Evolutionary conservation across 2,797 vertebrate species (phyloP).

Genomic region (Coccyzus lansbergi): DNA sequence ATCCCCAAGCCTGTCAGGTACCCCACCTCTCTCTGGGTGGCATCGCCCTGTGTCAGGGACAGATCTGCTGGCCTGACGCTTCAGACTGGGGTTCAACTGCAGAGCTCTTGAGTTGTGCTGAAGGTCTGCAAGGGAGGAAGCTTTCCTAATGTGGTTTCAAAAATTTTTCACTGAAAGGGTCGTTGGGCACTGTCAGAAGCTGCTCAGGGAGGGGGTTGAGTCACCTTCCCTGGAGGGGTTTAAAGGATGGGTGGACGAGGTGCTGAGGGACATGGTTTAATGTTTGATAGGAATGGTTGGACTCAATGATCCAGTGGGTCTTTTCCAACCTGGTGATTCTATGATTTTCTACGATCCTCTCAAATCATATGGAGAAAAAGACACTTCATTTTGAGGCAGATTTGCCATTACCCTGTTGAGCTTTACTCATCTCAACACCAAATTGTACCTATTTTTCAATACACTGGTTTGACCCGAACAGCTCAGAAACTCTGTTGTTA

Average conservation of each 20-base stretch:
- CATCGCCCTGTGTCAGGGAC: accelerated
- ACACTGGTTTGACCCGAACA: background rate
- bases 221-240: too few species aligned
- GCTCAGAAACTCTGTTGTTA: background rate
- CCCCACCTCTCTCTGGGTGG: accelerated
- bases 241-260: background rate
- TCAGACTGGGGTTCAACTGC: background rate
- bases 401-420: background rate
- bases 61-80: accelerated
- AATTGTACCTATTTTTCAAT: background rate
- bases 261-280: too few species aligned
- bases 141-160: background rate
- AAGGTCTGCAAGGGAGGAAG: background rate
- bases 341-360: too few species aligned
- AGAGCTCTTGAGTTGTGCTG: background rate
- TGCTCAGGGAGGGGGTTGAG: too few species aligned
- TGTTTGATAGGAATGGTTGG: too few species aligned
- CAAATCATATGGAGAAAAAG: background rate
- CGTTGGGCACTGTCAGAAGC: too few species aligned
- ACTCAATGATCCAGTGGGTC: too few species aligned
- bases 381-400: background rate
- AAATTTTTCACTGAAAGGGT: too few species aligned
- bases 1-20: background rate
- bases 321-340: too few species aligned
- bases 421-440: background rate